Conservation (phyloP, 2,888 invertebrate species). For the Cepaea hortensis region DNA sequence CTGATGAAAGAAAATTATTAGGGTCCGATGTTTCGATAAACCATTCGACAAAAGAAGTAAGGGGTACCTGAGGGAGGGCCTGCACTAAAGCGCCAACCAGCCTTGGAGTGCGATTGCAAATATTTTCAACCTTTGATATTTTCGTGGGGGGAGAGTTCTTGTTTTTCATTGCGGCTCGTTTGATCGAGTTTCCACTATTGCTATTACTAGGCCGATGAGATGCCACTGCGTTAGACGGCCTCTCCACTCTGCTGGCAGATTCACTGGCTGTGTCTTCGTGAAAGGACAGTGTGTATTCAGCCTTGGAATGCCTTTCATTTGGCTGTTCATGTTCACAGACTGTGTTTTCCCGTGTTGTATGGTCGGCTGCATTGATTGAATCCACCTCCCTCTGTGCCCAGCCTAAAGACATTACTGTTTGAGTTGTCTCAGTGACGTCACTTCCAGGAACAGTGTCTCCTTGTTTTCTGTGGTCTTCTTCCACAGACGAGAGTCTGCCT, state of each 20-base stretch:
- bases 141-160: constrained; percentile 46
- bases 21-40: constrained; percentile 50
- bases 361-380: background rate
- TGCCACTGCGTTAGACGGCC: background rate
- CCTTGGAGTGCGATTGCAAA: background rate
- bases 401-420: background rate
- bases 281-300: background rate
- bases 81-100: constrained; percentile 38
- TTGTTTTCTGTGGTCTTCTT: background rate
- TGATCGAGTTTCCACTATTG: background rate
- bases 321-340: background rate
- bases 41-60: constrained; percentile 47
- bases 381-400: background rate
- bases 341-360: background rate
- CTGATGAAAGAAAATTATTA: constrained; percentile 36
- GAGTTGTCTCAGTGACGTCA: background rate
- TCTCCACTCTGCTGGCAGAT: background rate
- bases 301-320: background rate
- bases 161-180: background rate
- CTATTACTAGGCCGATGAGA: constrained; percentile 14
- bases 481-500: background rate
- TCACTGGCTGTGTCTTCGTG: constrained; percentile 16
- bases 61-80: constrained; percentile 39
- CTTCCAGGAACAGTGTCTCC: background rate
- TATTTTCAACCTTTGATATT: constrained; percentile 35